phyloP scores from a whole-genome alignment of 2,888 invertebrate species.

The Diarsia rubi region DNA sequence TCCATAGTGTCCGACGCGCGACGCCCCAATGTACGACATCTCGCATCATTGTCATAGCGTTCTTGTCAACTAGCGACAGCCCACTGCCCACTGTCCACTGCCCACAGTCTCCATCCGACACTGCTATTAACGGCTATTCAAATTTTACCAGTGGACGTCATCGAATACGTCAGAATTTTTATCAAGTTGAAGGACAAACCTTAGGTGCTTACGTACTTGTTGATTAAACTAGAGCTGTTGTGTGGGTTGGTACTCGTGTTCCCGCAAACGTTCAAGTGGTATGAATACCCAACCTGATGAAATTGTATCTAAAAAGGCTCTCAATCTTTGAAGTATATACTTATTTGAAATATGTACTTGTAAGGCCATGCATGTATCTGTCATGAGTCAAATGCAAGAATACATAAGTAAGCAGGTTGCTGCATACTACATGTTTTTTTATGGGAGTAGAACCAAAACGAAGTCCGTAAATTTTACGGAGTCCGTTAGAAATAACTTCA shows the following conservation, averaged over 20 bases:
- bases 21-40: conserved; percentile 45
- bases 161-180: conserved; percentile 49
- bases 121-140: conserved; percentile 59
- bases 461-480: conserved; percentile 3
- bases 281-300: background rate
- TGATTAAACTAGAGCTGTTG: conserved; percentile 9
- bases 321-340: conserved; percentile 5
- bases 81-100: conserved; percentile 46
- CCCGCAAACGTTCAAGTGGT: background rate
- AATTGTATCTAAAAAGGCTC: background rate
- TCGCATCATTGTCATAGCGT: conserved; percentile 63
- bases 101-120: conserved; percentile 40
- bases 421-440: conserved; percentile 18
- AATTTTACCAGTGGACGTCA: conserved; percentile 57
- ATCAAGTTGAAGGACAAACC: conserved; percentile 30
- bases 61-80: conserved; percentile 37
- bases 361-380: background rate
- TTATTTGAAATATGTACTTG: conserved; percentile 10
- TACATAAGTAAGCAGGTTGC: conserved; percentile 5
- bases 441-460: conserved; percentile 21
- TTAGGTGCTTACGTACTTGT: conserved; percentile 8
- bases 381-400: conserved; percentile 1
- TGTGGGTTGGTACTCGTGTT: conserved; percentile 18
- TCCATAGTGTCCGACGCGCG: conserved; percentile 3
- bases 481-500: conserved; percentile 3